Conservation (phyloP, 1,140 invertebrate genomes). For the Plutomurus gul region DNA sequence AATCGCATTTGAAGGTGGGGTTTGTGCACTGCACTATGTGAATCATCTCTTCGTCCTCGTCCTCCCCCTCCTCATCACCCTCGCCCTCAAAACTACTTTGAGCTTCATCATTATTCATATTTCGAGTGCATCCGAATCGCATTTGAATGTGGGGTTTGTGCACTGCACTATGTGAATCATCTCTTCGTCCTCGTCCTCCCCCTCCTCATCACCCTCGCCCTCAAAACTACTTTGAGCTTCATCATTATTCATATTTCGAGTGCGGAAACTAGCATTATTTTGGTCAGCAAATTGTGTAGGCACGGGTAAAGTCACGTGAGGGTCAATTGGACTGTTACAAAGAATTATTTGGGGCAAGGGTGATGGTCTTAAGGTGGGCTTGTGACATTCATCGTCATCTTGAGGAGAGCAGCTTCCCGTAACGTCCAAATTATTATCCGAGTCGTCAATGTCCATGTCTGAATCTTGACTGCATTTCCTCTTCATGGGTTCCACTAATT, state of each 20-base stretch:
- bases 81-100: conserved; percentile 10
- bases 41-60: background rate
- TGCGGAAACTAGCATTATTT: conserved; percentile 21
- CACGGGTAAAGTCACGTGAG: conserved; percentile 50
- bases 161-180: background rate
- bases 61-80: background rate
- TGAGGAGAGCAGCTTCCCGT: background rate
- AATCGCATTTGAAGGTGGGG: background rate
- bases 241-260: background rate
- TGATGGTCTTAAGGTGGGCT: background rate
- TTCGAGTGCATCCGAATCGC: background rate
- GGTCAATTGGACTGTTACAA: conserved; percentile 46
- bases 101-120: conserved; percentile 5
- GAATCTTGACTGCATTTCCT: background rate
- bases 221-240: conserved; percentile 15
- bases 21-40: background rate
- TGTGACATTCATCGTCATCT: conserved; percentile 1
- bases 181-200: background rate
- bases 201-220: background rate
- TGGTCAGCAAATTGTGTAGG: conserved; percentile 49
- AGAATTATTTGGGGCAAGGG: conserved; percentile 1
- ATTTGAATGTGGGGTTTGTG: background rate
- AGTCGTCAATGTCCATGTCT: background rate
- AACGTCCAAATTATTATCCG: background rate
- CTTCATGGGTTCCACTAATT: background rate